Evolutionary conservation across 2,113 vertebrate genomes (phyloP).

Genomic region (Lycocorax pyrrhopterus): DNA sequence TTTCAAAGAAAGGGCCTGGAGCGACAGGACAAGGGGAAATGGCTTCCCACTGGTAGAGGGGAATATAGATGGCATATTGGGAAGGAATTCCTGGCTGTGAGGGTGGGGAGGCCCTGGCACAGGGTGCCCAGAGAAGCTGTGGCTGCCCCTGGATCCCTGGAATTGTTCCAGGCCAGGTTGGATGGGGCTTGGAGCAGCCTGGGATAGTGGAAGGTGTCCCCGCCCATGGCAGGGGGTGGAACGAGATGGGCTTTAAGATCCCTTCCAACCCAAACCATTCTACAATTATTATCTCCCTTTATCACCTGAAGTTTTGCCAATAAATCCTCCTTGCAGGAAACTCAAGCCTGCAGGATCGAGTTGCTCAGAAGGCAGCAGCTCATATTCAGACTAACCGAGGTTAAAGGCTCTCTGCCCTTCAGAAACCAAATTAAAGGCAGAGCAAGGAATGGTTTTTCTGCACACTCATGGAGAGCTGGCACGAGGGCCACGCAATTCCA

Average conservation of each 20-base stretch:
- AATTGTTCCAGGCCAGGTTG: fast-evolving
- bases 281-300: not conserved
- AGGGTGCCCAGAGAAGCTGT: not conserved
- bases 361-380: not conserved
- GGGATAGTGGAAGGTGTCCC: not conserved
- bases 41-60: not conserved
- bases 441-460: not conserved
- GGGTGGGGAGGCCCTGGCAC: not conserved
- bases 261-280: not conserved
- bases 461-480: not conserved
- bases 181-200: fast-evolving
- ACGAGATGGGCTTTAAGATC: not conserved
- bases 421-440: not conserved
- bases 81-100: fast-evolving
- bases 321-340: not conserved
- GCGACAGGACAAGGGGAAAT: not conserved
- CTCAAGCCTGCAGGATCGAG: not conserved
- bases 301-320: constrained; percentile 1
- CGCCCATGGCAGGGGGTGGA: not conserved
- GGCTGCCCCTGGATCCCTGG: not conserved
- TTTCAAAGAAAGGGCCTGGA: not conserved
- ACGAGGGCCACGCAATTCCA: not conserved
- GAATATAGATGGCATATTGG: not conserved
- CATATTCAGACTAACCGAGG: not conserved
- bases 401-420: not conserved